Conservation (phyloP, 2,888 invertebrate species). For the Sericinus montela region DNA sequence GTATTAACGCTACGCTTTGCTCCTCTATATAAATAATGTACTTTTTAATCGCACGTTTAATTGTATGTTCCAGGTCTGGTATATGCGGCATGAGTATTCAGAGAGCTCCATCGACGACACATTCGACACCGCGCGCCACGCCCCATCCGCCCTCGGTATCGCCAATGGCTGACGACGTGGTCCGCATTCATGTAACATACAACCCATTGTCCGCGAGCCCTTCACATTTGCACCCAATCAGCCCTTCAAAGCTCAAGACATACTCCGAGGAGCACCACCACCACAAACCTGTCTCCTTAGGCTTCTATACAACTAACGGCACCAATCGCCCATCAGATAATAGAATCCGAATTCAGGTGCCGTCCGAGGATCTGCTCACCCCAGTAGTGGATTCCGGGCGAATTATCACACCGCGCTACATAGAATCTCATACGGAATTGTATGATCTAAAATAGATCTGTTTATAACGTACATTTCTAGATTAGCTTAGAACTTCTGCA, state of each 20-base stretch:
- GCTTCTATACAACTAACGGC: conserved; percentile 77
- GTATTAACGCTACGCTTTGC: no score
- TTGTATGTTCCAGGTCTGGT: conserved; percentile 57
- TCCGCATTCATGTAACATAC: conserved; percentile 89
- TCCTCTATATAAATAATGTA: no score
- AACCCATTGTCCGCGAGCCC: conserved; percentile 77
- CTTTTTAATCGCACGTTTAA: no score
- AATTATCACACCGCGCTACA: conserved; percentile 58
- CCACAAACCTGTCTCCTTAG: conserved; percentile 62
- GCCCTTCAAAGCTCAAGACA: conserved; percentile 59
- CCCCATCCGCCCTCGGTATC: conserved; percentile 82
- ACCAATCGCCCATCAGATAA: conserved; percentile 80
- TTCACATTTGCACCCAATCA: conserved; percentile 67
- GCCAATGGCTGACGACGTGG: conserved; percentile 82
- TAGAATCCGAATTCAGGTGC: conserved; percentile 86
- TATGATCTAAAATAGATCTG: conserved; percentile 58
- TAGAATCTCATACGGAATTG: conserved; percentile 61
- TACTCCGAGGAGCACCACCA: conserved; percentile 59
- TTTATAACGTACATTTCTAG: neutral
- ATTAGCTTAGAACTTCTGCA: neutral
- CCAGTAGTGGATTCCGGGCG: conserved; percentile 81
- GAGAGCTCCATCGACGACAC: conserved; percentile 73
- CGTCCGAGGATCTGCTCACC: conserved; percentile 83
- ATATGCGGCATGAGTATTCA: conserved; percentile 75
- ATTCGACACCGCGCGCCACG: conserved; percentile 83